These are phyloP conservation scores for Dicyrtomina minuta DNA, from an alignment of 2,888 invertebrate species.

Conservation along the genomic window DNA sequence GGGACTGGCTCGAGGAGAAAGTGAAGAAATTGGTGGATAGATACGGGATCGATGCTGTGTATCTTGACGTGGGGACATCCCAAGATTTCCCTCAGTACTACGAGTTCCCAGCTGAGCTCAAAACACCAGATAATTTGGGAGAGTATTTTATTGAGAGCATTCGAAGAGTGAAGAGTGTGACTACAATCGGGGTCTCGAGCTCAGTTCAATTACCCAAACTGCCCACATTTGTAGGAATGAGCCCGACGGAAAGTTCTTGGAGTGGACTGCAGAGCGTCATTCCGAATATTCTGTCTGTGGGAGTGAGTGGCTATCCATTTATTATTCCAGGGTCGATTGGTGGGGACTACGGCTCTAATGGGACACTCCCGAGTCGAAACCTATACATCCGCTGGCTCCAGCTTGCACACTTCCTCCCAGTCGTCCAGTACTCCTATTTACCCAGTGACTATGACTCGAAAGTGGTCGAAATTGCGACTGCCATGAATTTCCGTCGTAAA, in stretches of 20 bases:
- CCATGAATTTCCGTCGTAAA: constrained; percentile 68
- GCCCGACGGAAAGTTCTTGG: constrained; percentile 86
- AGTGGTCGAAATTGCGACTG: constrained; percentile 75
- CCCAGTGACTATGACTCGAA: constrained; percentile 83
- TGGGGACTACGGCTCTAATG: constrained; percentile 64
- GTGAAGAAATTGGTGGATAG: constrained; percentile 69
- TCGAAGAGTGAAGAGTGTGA: constrained; percentile 61
- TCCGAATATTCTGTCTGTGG: constrained; percentile 82
- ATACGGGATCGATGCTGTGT: constrained; percentile 82
- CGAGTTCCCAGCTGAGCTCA: constrained; percentile 66
- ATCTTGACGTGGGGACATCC: constrained; percentile 77
- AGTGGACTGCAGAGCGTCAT: constrained; percentile 77
- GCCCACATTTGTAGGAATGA: constrained; percentile 81
- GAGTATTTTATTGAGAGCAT: constrained; percentile 67
- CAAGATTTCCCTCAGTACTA: constrained; percentile 85
- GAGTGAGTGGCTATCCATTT: constrained; percentile 88
- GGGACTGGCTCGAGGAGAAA: constrained; percentile 76
- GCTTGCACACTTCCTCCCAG: constrained; percentile 84
- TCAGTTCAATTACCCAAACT: constrained; percentile 78
- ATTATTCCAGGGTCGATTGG: constrained; percentile 92
- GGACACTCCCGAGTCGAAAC: constrained; percentile 68
- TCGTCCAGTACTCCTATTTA: constrained; percentile 84
- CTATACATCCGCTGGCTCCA: constrained; percentile 88
- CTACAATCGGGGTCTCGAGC: constrained; percentile 74
- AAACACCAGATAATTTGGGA: constrained; percentile 81